Conservation (phyloP, 1,140 invertebrate species). For the Pseudomyrmex sp. region DNA sequence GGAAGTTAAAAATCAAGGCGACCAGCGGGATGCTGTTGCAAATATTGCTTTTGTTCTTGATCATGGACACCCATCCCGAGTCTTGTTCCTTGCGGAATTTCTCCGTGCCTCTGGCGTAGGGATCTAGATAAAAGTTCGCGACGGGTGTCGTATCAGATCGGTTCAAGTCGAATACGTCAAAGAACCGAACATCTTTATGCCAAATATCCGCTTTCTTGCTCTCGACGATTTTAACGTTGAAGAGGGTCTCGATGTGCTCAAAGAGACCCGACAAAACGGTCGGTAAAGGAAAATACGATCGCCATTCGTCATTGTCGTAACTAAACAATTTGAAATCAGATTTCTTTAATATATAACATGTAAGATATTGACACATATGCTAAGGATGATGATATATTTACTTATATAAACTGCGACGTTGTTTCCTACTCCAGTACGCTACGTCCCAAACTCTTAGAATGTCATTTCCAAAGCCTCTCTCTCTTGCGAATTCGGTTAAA, state of each 20-base stretch:
- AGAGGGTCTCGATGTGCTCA: slow-evolving; percentile 90
- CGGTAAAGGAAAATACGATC: slow-evolving; percentile 94
- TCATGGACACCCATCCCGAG: slow-evolving; percentile 89
- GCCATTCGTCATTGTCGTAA: slow-evolving; percentile 89
- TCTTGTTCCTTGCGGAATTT: slow-evolving; percentile 87
- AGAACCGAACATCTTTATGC: slow-evolving; percentile 95
- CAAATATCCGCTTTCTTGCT: slow-evolving; percentile 88
- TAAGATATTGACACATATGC: not conserved
- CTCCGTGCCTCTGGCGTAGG: slow-evolving; percentile 88
- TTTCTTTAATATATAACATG: not conserved
- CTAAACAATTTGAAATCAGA: slow-evolving; percentile 72
- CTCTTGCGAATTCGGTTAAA: slow-evolving; percentile 91
- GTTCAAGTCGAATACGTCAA: slow-evolving; percentile 91
- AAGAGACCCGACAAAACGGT: slow-evolving; percentile 92
- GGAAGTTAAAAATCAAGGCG: slow-evolving; percentile 94
- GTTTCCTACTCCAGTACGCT: slow-evolving; percentile 93
- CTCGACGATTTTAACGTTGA: slow-evolving; percentile 93
- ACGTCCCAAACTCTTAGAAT: slow-evolving; percentile 93
- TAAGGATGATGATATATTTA: slow-evolving; percentile 75
- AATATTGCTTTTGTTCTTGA: slow-evolving; percentile 89
- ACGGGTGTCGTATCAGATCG: slow-evolving; percentile 87
- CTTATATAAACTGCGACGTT: slow-evolving; percentile 88
- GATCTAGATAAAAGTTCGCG: slow-evolving; percentile 94
- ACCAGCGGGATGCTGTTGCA: slow-evolving; percentile 89
- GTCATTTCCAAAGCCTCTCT: slow-evolving; percentile 89